A percentile compares a stretch with the other conserved stretches of the same genome.
phyloP scores from a whole-genome alignment of 2,113 vertebrate species.

The Vidua chalybeata region DNA sequence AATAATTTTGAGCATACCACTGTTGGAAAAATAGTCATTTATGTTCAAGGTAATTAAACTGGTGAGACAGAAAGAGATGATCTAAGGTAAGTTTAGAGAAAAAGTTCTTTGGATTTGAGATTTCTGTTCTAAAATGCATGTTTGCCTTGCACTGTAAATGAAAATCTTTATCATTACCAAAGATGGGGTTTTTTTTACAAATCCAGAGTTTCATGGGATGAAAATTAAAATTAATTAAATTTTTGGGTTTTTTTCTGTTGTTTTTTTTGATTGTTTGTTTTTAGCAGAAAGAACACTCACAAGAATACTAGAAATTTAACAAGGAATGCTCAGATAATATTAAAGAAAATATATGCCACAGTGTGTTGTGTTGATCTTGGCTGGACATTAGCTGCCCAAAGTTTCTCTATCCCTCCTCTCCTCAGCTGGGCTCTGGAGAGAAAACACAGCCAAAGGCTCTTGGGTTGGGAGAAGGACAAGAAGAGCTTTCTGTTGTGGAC shows the following conservation, averaged over 20 bases:
- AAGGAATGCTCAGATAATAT: background rate
- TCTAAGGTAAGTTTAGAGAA: background rate
- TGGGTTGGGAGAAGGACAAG: background rate
- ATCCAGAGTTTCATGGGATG: background rate
- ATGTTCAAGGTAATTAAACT: background rate
- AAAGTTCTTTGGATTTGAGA: background rate
- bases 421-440: background rate
- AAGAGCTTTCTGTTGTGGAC: background rate
- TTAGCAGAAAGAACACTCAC: background rate
- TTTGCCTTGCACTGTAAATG: background rate
- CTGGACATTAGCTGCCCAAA: background rate
- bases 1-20: background rate
- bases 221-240: background rate
- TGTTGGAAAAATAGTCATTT: conserved; percentile 37
- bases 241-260: no score
- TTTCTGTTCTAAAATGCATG: background rate
- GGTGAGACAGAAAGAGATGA: background rate
- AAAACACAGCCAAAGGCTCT: background rate
- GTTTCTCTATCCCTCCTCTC: background rate
- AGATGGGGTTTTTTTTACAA: background rate
- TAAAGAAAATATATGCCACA: background rate
- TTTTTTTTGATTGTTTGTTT: background rate
- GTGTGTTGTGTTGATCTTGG: background rate
- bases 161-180: background rate
- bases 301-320: background rate